Base-by-base conservation (phyloP, 2,797 vertebrate genomes). In the Etheostoma perlongum region DNA sequence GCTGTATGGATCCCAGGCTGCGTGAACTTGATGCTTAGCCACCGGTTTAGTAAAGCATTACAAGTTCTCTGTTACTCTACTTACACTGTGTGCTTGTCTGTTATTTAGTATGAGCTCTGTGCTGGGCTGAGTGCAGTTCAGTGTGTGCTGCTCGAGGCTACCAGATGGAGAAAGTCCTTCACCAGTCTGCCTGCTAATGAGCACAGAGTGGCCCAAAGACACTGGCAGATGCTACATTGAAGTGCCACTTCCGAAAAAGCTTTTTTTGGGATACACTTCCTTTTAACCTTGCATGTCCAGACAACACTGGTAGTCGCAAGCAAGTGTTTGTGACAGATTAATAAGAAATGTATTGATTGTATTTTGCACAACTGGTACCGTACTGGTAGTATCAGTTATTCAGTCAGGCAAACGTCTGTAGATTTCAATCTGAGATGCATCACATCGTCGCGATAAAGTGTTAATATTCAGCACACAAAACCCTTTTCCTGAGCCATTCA, bases 151-250 rank as follows among this genome's bases (percentile, higher is more conserved):
- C 86, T 85, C 40, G 47, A 58, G 88, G 83, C 71, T 68, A 76
- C 76, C 91, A 94, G 91, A 93, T 91, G 88, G 87, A 91, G 72
- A 76, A 83, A 75, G 82, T 82, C 65, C 71, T 78, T 46, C 16
- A 79, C 78, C 77, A 63, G 75, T 63, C 87, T 82, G 83, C 81
- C 78, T 81, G 86, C 78, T 91, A 90, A 93, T 91, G 85, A 91
- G 78, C 25, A 19, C 71, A 59, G 54, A 77, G 81, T 52, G 82
- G 86, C 87, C 59, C 86, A 83, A 79, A 85, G 88, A 90, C 78
- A 67, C 51, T 19, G 62, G 80, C 91, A 91, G 86, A 92, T 89
- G 91, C 87, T 82, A 2, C 61, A 44, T 44, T 68, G 27, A 80
- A 30, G 53, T 60, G n/a, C 48, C 52, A 68, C 52, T 74, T 86